phyloP scores from a whole-genome alignment of 1,140 invertebrate species.

The Parasteatoda tepidariorum region DNA sequence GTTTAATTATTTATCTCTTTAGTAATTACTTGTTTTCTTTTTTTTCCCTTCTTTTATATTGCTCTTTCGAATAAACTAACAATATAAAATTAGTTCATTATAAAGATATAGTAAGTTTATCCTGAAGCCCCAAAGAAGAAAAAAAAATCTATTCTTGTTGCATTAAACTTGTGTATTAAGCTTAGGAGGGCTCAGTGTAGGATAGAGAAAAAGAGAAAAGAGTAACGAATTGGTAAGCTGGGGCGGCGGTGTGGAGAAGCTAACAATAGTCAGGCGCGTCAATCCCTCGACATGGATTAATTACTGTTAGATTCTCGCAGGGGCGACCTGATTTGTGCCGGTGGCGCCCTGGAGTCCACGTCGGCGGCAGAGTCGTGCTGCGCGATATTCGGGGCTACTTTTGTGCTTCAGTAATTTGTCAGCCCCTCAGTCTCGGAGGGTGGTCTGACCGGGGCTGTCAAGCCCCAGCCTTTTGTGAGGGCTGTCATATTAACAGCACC shows the following conservation, averaged over 20 bases:
- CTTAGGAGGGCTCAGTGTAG: too few relatives aligned
- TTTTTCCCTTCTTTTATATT: too few relatives aligned
- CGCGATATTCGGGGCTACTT: slow-evolving; percentile 48
- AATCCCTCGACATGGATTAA: slow-evolving; percentile 53
- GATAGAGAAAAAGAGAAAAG: slow-evolving; percentile 32
- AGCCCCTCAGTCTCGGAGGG: slow-evolving; percentile 36
- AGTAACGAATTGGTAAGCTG: not conserved
- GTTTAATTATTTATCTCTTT: too few relatives aligned
- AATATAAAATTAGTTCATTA: too few relatives aligned
- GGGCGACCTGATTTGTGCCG: slow-evolving; percentile 41
- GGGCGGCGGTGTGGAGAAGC: not conserved
- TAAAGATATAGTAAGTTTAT: too few relatives aligned
- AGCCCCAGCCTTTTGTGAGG: slow-evolving; percentile 52
- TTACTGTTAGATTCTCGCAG: slow-evolving; percentile 21
- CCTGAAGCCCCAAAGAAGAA: too few relatives aligned
- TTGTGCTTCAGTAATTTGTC: slow-evolving; percentile 54
- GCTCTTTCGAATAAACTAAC: too few relatives aligned
- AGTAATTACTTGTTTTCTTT: too few relatives aligned
- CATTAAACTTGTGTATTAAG: too few relatives aligned
- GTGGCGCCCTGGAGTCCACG: slow-evolving; percentile 31
- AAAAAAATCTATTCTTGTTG: slow-evolving; percentile 10
- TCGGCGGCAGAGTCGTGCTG: slow-evolving; percentile 45
- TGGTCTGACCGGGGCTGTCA: slow-evolving; percentile 40
- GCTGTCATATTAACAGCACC: slow-evolving; percentile 48
- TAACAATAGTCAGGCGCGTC: slow-evolving; percentile 22